Percentiles rank a stretch among this genome's conserved stretches.
phyloP scores from a whole-genome alignment of 2,888 invertebrate species.

The Calameuta filiformis region DNA sequence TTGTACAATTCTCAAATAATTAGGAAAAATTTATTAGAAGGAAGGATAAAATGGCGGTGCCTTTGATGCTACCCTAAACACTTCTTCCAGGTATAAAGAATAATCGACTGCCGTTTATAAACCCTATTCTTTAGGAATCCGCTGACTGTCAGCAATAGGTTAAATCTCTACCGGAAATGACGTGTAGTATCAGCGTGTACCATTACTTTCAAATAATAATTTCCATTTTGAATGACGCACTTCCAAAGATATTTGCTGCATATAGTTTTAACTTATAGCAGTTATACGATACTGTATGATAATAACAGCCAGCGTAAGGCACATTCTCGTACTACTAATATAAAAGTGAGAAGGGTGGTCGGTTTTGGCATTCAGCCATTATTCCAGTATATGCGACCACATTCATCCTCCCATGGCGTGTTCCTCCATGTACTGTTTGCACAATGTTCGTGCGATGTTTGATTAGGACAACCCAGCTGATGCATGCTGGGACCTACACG shows the following conservation, averaged over 20 bases:
- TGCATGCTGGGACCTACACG: conserved; percentile 33
- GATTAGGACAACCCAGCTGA: conserved; percentile 64
- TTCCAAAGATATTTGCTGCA: not conserved
- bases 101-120: not conserved
- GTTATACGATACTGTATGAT: not conserved
- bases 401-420: conserved; percentile 38
- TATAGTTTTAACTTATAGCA: not conserved
- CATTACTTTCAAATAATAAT: not conserved
- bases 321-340: not conserved
- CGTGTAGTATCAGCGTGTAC: not conserved
- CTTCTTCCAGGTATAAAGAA: not conserved
- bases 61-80: not conserved
- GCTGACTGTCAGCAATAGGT: not conserved
- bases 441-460: conserved; percentile 57
- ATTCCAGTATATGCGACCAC: conserved; percentile 4
- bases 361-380: conserved; percentile 32
- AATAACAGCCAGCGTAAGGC: not conserved
- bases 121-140: not conserved
- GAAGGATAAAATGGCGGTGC: not conserved
- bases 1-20: not conserved
- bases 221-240: not conserved
- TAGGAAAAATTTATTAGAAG: not conserved
- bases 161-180: not conserved
- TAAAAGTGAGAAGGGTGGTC: not conserved
- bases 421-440: conserved; percentile 46